Base-by-base conservation (phyloP, 2,888 invertebrate species). In the Agrotis segetum region DNA sequence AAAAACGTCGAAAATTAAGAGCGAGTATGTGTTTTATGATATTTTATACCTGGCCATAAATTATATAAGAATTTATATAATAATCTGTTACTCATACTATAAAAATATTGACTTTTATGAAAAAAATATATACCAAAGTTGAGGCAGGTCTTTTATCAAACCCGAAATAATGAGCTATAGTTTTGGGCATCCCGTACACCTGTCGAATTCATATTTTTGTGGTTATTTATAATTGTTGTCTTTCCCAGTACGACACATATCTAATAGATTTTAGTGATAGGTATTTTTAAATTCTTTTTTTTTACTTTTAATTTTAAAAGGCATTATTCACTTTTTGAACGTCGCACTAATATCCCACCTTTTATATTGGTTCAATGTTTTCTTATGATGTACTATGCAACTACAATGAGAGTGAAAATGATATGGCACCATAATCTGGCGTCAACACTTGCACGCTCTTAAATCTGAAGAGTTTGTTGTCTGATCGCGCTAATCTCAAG, bases 161-260 rank as follows among this genome's bases (percentile, higher is more conserved):
- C 46, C 46, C 56, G n/a, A 65, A 58, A 71, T 56, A 77, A 40
- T 9, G 17, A 24, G 46, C 14, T 17, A 52, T 5, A 63, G 1
- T 19, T 24, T 19, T 47, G 7, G 29, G 17, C n/a, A 47, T 11
- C 34, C 44, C 66, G 56, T 70, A 40, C 71, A 73, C 53, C 56
- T 88, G 84, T 89, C 79, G 64, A 19, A 75, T 82, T 71, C 58
- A 67, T 85, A 82, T 80, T 79, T 83, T 84, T 79, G 71, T 92
- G 90, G 84, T 90, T 88, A 86, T 91, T 88, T 92, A 91, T 91
- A 89, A 88, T 85, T 88, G 89, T 92, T 89, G 88, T 92, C 70
- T 85, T 71, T 85, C 86, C 81, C 86, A 86, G 86, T 86, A 83
- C 66, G 76, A 80, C 85, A 83, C 84, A 86, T 85, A 83, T 85